These are phyloP conservation scores for Chironomus tepperi DNA, from an alignment of 1,140 invertebrate genomes.

Conservation along the genomic window DNA sequence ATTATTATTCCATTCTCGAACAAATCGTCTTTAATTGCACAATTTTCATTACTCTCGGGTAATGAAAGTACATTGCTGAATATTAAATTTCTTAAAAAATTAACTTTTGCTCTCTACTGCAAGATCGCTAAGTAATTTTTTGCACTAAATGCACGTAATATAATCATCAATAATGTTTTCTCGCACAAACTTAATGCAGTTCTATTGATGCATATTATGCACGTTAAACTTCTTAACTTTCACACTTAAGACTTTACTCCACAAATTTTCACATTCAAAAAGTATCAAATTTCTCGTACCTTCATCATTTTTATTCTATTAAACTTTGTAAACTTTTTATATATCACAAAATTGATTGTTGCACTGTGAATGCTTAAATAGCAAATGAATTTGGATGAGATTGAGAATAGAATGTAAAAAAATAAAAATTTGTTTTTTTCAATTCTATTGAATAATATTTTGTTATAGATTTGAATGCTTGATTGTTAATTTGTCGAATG, in stretches of 20 bases:
- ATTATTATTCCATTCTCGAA: too few species aligned
- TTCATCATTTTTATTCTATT: constrained; percentile 10
- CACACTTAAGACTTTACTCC: background rate
- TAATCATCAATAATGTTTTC: background rate
- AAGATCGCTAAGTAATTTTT: background rate
- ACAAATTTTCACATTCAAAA: background rate
- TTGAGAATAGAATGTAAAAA: too few species aligned
- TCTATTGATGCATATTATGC: background rate
- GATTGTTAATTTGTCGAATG: constrained; percentile 23
- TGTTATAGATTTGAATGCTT: constrained; percentile 15
- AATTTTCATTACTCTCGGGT: too few species aligned
- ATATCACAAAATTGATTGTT: background rate
- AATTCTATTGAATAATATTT: background rate
- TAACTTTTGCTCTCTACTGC: background rate
- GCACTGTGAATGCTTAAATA: background rate
- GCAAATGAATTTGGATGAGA: too few species aligned
- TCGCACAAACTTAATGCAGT: background rate
- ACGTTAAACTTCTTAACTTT: too few species aligned
- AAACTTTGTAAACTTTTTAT: background rate
- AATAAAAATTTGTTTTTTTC: too few species aligned
- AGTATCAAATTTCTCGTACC: background rate
- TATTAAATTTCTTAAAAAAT: background rate
- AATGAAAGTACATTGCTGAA: too few species aligned
- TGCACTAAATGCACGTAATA: background rate
- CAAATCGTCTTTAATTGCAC: too few species aligned